Percentiles rank a stretch among this genome's conserved stretches.
These are phyloP conservation scores for Paratrypauchen microcephalus DNA, from an alignment of 2,797 vertebrate genomes.

Conservation along the genomic window DNA sequence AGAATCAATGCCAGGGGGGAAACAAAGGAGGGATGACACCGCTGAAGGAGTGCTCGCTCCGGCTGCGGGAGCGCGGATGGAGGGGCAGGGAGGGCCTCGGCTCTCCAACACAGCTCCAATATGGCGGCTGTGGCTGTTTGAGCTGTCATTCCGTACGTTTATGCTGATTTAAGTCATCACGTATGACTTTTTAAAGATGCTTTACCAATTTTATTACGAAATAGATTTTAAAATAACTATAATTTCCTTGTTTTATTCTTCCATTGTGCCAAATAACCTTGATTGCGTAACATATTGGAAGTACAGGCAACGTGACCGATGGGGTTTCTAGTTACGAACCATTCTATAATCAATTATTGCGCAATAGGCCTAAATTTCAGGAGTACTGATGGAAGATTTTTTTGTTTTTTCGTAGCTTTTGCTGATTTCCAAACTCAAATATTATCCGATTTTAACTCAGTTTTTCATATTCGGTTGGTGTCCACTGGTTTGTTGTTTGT, in stretches of 20 bases:
- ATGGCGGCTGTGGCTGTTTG: not conserved
- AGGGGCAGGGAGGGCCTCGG: not conserved
- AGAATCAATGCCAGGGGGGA: conserved; percentile 53
- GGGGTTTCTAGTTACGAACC: no score
- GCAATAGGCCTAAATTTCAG: no score
- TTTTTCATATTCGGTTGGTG: not conserved
- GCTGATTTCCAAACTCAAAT: not conserved
- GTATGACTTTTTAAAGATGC: no score
- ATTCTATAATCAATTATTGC: no score
- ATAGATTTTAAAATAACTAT: no score
- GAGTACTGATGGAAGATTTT: no score
- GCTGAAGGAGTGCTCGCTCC: not conserved
- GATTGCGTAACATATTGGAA: no score
- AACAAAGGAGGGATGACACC: not conserved
- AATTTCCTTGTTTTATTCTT: no score
- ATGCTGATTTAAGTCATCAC: not conserved
- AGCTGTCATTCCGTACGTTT: not conserved
- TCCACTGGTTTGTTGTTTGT: no score
- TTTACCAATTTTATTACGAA: no score
- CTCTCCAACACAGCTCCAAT: not conserved
- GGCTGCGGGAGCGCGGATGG: not conserved
- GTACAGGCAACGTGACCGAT: no score
- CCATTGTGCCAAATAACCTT: no score
- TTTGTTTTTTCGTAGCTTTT: not conserved
- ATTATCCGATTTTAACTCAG: not conserved